Evolutionary conservation across 92 coral and sea anemone species (phyloP).

Genomic region (Phenganax marumi): DNA sequence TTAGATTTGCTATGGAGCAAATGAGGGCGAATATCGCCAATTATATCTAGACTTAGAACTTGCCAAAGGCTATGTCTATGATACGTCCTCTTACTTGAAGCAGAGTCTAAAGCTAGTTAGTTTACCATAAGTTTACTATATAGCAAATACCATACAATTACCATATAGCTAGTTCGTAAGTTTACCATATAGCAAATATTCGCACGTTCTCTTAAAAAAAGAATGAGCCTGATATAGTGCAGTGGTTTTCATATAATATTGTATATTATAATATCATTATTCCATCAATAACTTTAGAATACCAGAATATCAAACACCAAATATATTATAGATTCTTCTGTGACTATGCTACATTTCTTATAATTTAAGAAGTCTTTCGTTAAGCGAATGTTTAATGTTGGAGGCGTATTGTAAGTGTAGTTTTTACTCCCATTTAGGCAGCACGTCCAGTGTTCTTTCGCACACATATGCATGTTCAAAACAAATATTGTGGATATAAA

Average conservation of each 20-base stretch:
- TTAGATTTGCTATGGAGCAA: too few species aligned
- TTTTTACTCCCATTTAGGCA: not conserved
- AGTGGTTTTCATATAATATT: not conserved
- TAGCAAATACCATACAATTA: too few species aligned
- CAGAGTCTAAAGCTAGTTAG: too few species aligned
- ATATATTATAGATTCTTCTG: not conserved
- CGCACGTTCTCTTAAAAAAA: too few species aligned
- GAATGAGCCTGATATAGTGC: too few species aligned
- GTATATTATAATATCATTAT: not conserved
- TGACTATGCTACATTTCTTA: constrained; percentile 5
- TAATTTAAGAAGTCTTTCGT: not conserved
- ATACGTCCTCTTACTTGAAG: too few species aligned
- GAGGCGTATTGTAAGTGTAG: not conserved
- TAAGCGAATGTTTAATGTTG: not conserved
- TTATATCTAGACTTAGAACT: too few species aligned
- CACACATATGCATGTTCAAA: not conserved
- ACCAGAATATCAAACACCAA: constrained; percentile 10
- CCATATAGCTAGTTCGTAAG: too few species aligned
- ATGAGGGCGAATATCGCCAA: too few species aligned
- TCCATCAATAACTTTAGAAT: not conserved
- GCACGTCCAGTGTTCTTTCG: not conserved
- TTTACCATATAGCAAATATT: too few species aligned
- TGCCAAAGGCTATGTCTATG: too few species aligned
- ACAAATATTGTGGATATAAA: constrained; percentile 17
- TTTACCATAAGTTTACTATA: too few species aligned